These are phyloP conservation scores for Sympetrum striolatum DNA, from an alignment of 2,888 invertebrate genomes.

Conservation along the genomic window DNA sequence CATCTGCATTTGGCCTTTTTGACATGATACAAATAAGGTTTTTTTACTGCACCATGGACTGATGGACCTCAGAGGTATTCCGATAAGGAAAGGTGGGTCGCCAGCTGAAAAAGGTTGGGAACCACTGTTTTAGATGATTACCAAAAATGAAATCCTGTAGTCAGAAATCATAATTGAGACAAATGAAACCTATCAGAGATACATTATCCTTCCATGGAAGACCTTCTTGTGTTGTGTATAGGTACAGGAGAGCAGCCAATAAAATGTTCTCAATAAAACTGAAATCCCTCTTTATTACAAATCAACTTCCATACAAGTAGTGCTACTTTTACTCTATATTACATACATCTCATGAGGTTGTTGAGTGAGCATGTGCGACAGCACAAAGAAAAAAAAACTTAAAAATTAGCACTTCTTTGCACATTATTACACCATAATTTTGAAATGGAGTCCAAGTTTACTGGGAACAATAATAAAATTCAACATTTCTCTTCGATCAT, in stretches of 20 bases:
- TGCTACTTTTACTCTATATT: constrained; percentile 30
- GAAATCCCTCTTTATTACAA: constrained; percentile 43
- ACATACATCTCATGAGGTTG: constrained; percentile 28
- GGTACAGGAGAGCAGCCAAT: not conserved
- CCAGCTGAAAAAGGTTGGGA: no score
- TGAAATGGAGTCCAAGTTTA: constrained; percentile 13
- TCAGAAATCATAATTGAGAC: no score
- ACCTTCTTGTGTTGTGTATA: no score
- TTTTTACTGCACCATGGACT: no score
- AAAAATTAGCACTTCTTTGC: constrained; percentile 5
- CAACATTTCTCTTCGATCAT: constrained; percentile 6
- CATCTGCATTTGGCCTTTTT: no score
- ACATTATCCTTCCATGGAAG: no score
- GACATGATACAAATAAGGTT: no score
- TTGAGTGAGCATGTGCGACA: constrained; percentile 28
- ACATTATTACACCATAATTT: constrained; percentile 23
- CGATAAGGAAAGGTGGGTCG: no score
- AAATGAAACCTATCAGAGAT: no score
- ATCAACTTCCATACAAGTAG: constrained; percentile 42
- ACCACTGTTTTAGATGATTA: no score
- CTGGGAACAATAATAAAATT: constrained; percentile 26
- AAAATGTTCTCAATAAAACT: constrained; percentile 29
- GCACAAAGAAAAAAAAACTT: constrained; percentile 31
- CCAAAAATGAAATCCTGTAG: no score
- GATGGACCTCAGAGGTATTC: no score